These are phyloP conservation scores for Lutjanus erythropterus DNA, from an alignment of 2,113 vertebrate species.

Conservation along the genomic window DNA sequence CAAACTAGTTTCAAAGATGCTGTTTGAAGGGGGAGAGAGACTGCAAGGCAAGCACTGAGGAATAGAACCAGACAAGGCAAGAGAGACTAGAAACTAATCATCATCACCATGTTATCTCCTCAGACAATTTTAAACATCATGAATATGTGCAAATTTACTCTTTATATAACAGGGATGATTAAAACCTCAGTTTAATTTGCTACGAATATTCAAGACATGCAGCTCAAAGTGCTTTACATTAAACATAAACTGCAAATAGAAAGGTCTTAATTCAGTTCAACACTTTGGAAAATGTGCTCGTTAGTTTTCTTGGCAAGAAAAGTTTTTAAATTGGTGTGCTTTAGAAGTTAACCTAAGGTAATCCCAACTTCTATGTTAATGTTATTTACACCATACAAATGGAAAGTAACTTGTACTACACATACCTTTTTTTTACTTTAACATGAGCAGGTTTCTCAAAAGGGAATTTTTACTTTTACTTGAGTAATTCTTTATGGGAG, in stretches of 20 bases:
- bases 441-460: no score
- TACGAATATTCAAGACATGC: not conserved
- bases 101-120: not conserved
- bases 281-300: no score
- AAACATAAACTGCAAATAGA: not conserved
- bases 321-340: no score
- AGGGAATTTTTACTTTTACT: no score
- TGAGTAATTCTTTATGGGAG: no score
- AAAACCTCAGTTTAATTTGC: not conserved
- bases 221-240: not conserved
- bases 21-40: constrained; percentile 12
- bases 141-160: not conserved
- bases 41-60: not conserved
- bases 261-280: no score
- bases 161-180: not conserved
- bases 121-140: not conserved
- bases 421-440: no score
- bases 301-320: no score
- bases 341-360: no score
- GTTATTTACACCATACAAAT: no score
- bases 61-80: constrained; percentile 1
- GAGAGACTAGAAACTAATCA: not conserved
- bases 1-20: constrained; percentile 17
- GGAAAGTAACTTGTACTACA: no score
- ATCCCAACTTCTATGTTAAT: no score